Percentiles rank a stretch among this genome's conserved stretches.
Evolutionary conservation across 2,113 vertebrate genomes (phyloP).

Genomic region (Bubo scandiacus): DNA sequence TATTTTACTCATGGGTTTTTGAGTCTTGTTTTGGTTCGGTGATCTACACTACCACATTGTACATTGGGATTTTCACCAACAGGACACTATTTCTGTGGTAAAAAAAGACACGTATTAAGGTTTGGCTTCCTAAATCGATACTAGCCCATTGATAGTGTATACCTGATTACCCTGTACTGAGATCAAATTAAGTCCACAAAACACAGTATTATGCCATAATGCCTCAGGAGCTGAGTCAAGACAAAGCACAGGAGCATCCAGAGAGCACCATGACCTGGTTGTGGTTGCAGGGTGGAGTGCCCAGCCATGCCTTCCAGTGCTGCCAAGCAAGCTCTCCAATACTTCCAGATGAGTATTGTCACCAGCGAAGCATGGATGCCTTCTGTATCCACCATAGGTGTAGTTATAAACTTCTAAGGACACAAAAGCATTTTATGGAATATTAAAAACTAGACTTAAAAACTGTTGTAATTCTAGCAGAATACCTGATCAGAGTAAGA

Average conservation of each 20-base stretch:
- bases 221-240: neutral
- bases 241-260: neutral
- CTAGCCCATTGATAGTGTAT: neutral
- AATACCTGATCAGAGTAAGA: neutral
- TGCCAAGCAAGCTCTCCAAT: neutral
- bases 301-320: neutral
- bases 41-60: too few species aligned
- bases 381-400: neutral
- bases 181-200: neutral
- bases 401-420: neutral
- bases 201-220: neutral
- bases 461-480: neutral
- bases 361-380: neutral
- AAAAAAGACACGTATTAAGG: neutral
- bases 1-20: neutral
- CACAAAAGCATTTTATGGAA: neutral
- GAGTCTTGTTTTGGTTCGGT: neutral
- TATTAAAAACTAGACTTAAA: neutral
- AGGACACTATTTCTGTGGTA: neutral
- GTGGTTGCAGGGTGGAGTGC: neutral
- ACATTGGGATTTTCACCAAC: neutral
- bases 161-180: neutral
- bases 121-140: neutral
- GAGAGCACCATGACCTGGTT: neutral
- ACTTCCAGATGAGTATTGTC: neutral